Base-by-base conservation (phyloP, 2,888 invertebrate species). In the Hydrotaea cyrtoneurina region DNA sequence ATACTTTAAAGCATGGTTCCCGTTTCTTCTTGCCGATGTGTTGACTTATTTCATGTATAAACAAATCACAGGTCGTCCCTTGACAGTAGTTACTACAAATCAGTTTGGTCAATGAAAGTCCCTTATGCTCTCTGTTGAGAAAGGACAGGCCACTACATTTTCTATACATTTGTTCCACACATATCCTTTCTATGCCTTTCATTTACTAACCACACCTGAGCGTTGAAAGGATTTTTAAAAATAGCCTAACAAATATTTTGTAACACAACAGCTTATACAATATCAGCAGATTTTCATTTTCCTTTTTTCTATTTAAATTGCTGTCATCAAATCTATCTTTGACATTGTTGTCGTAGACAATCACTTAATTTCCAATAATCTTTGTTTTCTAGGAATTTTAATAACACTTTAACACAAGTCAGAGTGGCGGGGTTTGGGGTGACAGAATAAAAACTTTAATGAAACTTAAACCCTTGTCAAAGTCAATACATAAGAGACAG, bases 381-480 rank as follows among this genome's bases (percentile, higher is more conserved):
- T 69, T 46, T 69, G 46, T 43, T 43, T 69, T 69, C 43, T 21
- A n/a, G 19, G 15, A 19, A 69, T 46, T 69, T 46, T 46, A 69
- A 69, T 21, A 39, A 31, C 46, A 21, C 8, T 46, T 46, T 2
- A n/a, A 46, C 69, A 46, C n/a, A 31, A 36, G 26, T n/a, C n/a
- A n/a, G n/a, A n/a, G n/a, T n/a, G n/a, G 55, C 0, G 55, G 21
- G 21, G 53, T n/a, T n/a, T 43, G 15, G 53, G 31, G 3, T 31
- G 31, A 4, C 31, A 39, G 1, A 11, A 39, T 2, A 17, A 23
- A 39, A 64, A 64, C 64, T 59, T 59, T 26, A 39, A 64, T 64
- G 23, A 36, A 64, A 31, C 39, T 64, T 83, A 82, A 84, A 83
- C 90, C 90, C 90, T 89, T 87, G 87, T 91, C 91, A 91, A 91